Percentiles rank a stretch among this genome's conserved stretches.
Evolutionary conservation across 2,888 invertebrate species (phyloP).

Genomic region (Ashinkailepas kermadecensis): DNA sequence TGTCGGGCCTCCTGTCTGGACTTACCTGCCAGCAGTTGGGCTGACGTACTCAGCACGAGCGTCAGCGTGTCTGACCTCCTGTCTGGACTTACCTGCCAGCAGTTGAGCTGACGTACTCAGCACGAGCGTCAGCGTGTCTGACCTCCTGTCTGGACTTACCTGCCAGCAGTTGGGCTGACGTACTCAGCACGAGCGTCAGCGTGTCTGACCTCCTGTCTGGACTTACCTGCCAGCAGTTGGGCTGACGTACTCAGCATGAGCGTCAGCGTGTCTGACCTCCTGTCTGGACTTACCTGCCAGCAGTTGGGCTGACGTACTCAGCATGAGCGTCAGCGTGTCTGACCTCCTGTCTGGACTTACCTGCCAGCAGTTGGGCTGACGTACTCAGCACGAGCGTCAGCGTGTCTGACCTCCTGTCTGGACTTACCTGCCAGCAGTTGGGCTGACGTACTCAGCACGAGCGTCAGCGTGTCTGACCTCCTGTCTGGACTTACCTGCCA

Average conservation of each 20-base stretch:
- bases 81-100: neutral
- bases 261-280: too few relatives aligned
- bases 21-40: neutral
- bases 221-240: neutral
- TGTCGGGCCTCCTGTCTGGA: too few relatives aligned
- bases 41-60: neutral
- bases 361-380: neutral
- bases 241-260: neutral
- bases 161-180: neutral
- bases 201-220: too few relatives aligned
- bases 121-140: neutral
- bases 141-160: too few relatives aligned
- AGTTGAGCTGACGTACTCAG: neutral
- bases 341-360: too few relatives aligned
- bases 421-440: neutral
- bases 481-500: neutral
- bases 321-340: neutral
- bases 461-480: too few relatives aligned
- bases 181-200: neutral
- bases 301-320: neutral
- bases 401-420: too few relatives aligned
- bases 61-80: too few relatives aligned
- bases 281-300: neutral
- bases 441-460: neutral
- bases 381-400: neutral